phyloP scores from a whole-genome alignment of 2,888 invertebrate species.

The Embidobia sp. region DNA sequence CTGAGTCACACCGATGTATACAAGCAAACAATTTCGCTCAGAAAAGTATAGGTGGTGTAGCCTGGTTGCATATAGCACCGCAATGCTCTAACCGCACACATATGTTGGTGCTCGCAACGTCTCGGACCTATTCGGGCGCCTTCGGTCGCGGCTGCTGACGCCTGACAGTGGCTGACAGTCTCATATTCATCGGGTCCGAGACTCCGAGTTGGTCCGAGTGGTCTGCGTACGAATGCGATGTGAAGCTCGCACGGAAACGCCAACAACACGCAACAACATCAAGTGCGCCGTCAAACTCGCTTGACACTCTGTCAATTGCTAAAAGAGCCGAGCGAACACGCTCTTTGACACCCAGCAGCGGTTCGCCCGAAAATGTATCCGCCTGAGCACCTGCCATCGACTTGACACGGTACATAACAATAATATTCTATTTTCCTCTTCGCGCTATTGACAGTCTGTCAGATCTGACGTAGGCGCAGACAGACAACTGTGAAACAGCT shows the following conservation, averaged over 20 bases:
- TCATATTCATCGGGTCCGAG: conserved; percentile 6
- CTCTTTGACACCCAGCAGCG: not conserved
- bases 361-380: conserved; percentile 15
- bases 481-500: no score
- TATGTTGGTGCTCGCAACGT: conserved; percentile 11
- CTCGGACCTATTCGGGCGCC: conserved; percentile 17
- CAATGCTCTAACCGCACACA: no score
- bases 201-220: no score
- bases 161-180: no score
- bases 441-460: not conserved
- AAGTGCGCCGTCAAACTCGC: not conserved
- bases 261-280: not conserved
- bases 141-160: conserved; percentile 15
- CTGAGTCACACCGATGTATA: no score
- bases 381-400: conserved; percentile 15
- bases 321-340: no score
- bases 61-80: no score
- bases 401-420: conserved; percentile 26
- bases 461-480: no score
- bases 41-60: no score
- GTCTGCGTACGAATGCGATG: conserved; percentile 18
- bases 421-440: not conserved
- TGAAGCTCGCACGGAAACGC: conserved; percentile 7
- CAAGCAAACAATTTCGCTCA: not conserved
- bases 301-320: not conserved